These are phyloP conservation scores for Ceyx erithaca DNA, from an alignment of 2,797 vertebrate species.

Conservation along the genomic window DNA sequence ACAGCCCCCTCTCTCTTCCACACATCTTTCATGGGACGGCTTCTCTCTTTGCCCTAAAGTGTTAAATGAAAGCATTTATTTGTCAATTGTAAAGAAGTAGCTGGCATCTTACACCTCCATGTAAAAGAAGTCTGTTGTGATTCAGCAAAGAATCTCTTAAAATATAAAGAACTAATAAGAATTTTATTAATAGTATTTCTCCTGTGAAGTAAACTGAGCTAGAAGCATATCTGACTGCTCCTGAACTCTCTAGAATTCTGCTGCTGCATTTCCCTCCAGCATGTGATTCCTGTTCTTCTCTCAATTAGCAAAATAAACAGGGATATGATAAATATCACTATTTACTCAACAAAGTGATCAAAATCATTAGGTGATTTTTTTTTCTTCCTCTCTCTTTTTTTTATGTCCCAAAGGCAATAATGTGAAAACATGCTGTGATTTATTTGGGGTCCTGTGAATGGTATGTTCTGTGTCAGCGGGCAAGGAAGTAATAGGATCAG, in stretches of 20 bases:
- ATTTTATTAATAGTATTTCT: background rate
- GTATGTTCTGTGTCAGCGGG: constrained; percentile 65
- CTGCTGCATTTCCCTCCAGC: background rate
- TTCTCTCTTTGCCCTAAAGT: background rate
- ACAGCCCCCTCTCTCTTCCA: background rate
- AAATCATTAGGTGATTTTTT: constrained; percentile 65
- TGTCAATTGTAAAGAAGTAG: background rate
- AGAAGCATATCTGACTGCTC: background rate
- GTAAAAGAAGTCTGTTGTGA: background rate
- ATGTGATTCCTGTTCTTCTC: constrained; percentile 61
- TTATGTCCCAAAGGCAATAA: constrained; percentile 73
- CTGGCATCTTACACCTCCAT: background rate
- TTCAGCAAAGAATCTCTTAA: background rate
- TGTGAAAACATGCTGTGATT: constrained; percentile 78
- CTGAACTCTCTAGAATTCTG: background rate
- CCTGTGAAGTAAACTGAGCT: background rate
- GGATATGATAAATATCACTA: constrained; percentile 81
- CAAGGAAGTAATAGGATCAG: constrained; percentile 30
- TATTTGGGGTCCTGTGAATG: constrained; percentile 78
- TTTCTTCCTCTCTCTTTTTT: constrained; percentile 54
- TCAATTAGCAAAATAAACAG: constrained; percentile 85
- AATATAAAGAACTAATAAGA: background rate
- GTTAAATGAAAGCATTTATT: background rate
- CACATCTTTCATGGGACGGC: background rate
- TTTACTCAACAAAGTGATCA: constrained; percentile 79